Percentiles rank a stretch among this genome's conserved stretches.
These are phyloP conservation scores for Nyctibius bracteatus DNA, from an alignment of 2,113 vertebrate genomes.

Conservation along the genomic window DNA sequence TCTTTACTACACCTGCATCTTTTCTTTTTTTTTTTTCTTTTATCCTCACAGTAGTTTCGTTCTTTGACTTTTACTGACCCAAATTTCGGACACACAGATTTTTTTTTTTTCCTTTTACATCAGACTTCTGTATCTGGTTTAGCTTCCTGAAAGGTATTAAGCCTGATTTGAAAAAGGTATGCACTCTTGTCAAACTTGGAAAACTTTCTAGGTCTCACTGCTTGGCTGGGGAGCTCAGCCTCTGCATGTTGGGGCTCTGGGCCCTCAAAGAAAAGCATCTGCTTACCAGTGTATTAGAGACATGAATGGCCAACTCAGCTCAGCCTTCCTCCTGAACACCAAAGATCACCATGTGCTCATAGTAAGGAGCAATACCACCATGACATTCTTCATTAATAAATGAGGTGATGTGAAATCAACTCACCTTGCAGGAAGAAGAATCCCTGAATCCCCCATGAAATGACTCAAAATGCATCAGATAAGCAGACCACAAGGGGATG, in stretches of 20 bases:
- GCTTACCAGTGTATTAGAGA: neutral
- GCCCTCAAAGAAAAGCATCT: neutral
- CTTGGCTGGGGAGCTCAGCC: neutral
- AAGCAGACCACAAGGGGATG: neutral
- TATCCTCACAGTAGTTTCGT: neutral
- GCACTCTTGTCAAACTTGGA: neutral
- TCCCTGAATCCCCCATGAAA: neutral
- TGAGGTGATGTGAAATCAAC: neutral
- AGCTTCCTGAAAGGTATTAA: neutral
- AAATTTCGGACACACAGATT: neutral
- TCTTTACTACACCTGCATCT: neutral
- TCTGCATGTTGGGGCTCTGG: neutral
- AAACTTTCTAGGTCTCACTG: neutral
- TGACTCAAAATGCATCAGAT: neutral
- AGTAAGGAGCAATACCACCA: neutral
- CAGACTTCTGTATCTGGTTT: neutral
- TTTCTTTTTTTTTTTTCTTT: neutral
- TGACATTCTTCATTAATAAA: neutral
- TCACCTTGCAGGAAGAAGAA: neutral
- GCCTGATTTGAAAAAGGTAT: neutral
- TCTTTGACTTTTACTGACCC: neutral
- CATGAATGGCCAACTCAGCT: rapidly evolving
- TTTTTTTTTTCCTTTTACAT: neutral
- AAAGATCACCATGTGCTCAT: neutral
- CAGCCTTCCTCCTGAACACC: neutral